Percentiles rank a stretch among this genome's conserved stretches.
phyloP scores from a whole-genome alignment of 2,113 vertebrate genomes.

The Megaleporinus macrocephalus region DNA sequence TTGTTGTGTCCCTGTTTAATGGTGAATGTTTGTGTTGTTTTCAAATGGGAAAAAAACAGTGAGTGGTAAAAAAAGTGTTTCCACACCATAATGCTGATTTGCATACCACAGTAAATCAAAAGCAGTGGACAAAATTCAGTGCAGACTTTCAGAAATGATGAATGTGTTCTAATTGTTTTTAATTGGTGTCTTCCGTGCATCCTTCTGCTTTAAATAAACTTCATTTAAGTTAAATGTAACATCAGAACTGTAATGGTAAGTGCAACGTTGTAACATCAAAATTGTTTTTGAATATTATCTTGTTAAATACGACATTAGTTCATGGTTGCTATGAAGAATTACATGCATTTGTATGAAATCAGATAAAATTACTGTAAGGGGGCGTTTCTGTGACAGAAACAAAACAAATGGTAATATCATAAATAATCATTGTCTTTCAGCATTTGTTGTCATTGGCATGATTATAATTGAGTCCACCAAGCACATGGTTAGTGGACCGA shows the following conservation, averaged over 20 bases:
- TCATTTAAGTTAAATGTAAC: neutral
- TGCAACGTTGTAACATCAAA: neutral
- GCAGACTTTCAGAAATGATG: slow-evolving; percentile 47
- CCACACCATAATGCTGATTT: slow-evolving; percentile 49
- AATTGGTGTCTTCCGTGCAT: slow-evolving; percentile 8
- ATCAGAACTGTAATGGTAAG: neutral
- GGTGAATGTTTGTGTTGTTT: slow-evolving; percentile 81
- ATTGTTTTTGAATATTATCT: too few species aligned
- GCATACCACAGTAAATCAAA: slow-evolving; percentile 54
- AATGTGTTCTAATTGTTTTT: neutral
- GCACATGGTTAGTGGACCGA: too few species aligned
- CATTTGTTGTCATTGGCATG: neutral
- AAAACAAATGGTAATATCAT: neutral
- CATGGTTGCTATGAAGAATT: too few species aligned
- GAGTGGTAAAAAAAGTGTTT: slow-evolving; percentile 48
- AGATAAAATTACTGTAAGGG: too few species aligned
- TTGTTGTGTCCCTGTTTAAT: slow-evolving; percentile 84
- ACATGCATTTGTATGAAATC: too few species aligned
- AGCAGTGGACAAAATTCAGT: slow-evolving; percentile 35
- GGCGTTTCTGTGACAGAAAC: neutral
- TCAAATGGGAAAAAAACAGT: slow-evolving; percentile 71
- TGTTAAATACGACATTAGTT: too few species aligned
- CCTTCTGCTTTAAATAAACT: neutral
- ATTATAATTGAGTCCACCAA: neutral
- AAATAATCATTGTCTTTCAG: neutral